phyloP scores from a whole-genome alignment of 2,113 vertebrate genomes.

The Panthera tigris region DNA sequence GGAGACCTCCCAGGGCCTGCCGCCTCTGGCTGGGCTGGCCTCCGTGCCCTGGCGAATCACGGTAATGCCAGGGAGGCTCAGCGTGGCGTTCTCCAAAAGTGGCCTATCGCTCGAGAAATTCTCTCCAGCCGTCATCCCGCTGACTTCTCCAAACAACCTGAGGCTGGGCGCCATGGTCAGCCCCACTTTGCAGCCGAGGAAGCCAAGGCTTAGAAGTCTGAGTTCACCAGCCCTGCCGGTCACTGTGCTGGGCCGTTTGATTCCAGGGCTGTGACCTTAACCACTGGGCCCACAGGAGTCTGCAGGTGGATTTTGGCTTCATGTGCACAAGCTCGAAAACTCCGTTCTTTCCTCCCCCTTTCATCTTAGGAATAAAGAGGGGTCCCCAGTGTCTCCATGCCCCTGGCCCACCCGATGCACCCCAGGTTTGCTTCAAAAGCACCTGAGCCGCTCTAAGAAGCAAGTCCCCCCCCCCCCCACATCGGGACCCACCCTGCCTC shows the following conservation, averaged over 20 bases:
- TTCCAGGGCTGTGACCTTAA: background rate
- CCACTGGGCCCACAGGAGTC: background rate
- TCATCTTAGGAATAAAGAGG: background rate
- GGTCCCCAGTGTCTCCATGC: accelerated
- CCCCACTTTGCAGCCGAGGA: background rate
- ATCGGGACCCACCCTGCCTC: no score
- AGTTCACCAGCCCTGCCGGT: background rate
- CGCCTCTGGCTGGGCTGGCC: background rate
- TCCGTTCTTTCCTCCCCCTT: background rate
- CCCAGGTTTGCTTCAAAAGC: background rate
- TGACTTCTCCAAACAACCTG: background rate
- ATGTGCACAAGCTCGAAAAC: accelerated
- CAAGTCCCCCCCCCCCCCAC: background rate
- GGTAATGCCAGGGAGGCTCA: background rate
- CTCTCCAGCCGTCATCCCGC: no score
- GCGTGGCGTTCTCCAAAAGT: background rate
- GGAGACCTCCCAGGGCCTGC: background rate
- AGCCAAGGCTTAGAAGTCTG: background rate
- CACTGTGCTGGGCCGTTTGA: background rate
- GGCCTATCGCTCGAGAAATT: accelerated
- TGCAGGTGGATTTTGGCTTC: background rate
- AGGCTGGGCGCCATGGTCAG: background rate
- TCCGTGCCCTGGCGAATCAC: background rate
- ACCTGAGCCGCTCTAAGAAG: accelerated
- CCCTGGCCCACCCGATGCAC: accelerated